Evolutionary conservation across 2,797 vertebrate genomes (phyloP).

Genomic region (Smutsia gigantea): DNA sequence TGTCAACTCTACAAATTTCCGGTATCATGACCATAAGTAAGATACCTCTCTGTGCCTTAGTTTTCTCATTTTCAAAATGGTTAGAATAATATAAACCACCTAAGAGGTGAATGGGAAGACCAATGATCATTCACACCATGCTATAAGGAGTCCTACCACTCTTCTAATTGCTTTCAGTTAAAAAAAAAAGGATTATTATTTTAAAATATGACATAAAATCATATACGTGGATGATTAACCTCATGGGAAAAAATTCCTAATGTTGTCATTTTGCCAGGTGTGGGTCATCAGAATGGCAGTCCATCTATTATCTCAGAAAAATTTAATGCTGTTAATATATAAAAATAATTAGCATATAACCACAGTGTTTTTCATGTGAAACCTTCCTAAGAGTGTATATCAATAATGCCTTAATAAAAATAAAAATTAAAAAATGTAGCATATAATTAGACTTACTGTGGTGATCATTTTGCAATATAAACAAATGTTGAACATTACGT

Average conservation of each 20-base stretch:
- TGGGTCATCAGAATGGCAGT: neutral
- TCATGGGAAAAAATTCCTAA: neutral
- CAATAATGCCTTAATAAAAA: no score
- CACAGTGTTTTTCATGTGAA: no score
- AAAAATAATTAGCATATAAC: neutral
- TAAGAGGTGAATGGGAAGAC: neutral
- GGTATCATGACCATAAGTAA: neutral
- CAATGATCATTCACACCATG: neutral
- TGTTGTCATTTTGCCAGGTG: neutral
- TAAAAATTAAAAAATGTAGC: no score
- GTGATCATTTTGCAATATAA: no score
- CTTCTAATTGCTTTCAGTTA: neutral
- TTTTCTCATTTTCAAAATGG: neutral
- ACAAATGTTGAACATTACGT: neutral
- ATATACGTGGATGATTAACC: neutral
- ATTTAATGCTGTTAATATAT: neutral
- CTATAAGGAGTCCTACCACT: neutral
- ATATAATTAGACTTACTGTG: no score
- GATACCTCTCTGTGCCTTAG: neutral
- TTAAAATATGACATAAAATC: neutral
- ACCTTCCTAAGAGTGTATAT: no score
- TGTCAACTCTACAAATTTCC: neutral
- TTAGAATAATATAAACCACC: neutral
- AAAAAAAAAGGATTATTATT: neutral
- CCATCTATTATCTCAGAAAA: neutral